Base-by-base conservation (phyloP, 2,113 vertebrate genomes). In the Hirundichthys speculiger region DNA sequence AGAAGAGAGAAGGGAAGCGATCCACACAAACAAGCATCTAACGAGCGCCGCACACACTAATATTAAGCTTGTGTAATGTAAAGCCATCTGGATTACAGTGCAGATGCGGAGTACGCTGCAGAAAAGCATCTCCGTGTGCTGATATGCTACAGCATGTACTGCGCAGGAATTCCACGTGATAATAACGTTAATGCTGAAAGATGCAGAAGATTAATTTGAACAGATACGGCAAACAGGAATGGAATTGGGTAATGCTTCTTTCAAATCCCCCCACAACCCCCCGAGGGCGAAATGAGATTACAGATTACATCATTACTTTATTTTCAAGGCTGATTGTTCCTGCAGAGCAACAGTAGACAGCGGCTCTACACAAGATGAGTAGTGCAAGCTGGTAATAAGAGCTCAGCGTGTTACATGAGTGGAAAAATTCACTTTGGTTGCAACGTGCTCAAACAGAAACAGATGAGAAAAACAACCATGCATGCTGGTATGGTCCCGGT, bases 11-110 rank as follows among this genome's bases (percentile, higher is more conserved):
- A 64, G 61, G 24, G 42, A 13, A 47, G 58, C 48, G 30, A 74
- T 61, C 25, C 72, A 68, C 69, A 81, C 68, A 86, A 90, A 90
- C 75, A 83, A 75, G 57, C 41, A 1, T 73, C 73, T 90, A 87
- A 88, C 77, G 69, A 88, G 75, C 80, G 57, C 59, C 18, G 53
- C 61, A 69, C 60, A 27, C 60, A 47, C 27, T 57, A 73, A 69
- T 39, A 53, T 25, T 50, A 46, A 69, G 50, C 68, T 11, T 16
- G 51, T 54, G 54, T 60, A 73, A 77, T 38, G 64, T 51, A 46
- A 75, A 67, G 58, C 52, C 81, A 73, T 81, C 60, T 75, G 74
- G 60, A 66, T 76, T 64, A 64, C 5, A 13, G 21, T 7, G 11
- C 13, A 52, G 27, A 56, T 43, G 3, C 22, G 41, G 15, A 24